Evolutionary conservation across 2,113 vertebrate genomes (phyloP).

Genomic region (Dromas ardeola): DNA sequence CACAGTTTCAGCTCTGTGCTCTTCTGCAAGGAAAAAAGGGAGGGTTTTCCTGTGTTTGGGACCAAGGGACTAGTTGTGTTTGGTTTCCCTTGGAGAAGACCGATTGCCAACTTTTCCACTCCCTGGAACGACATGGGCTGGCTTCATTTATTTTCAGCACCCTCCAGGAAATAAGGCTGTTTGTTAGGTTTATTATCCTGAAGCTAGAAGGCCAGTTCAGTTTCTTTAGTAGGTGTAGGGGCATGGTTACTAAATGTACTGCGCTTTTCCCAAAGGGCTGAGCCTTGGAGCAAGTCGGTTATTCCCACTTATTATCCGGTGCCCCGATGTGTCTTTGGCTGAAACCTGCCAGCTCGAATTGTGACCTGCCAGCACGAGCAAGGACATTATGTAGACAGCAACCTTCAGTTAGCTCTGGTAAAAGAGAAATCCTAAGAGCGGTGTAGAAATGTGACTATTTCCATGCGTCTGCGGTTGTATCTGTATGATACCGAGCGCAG

Average conservation of each 20-base stretch:
- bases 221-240: background rate
- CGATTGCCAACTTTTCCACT: background rate
- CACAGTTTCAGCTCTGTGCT: background rate
- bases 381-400: background rate
- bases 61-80: background rate
- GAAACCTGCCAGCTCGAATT: background rate
- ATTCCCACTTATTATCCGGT: background rate
- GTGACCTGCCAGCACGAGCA: background rate
- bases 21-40: background rate
- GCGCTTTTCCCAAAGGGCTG: background rate
- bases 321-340: background rate
- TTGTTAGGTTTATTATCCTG: slow-evolving; percentile 22
- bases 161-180: slow-evolving; percentile 31
- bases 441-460: background rate
- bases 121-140: background rate
- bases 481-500: fast-evolving
- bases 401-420: background rate
- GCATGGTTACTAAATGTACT: background rate
- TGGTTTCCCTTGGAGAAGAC: slow-evolving; percentile 1
- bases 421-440: background rate
- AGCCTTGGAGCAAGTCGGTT: background rate
- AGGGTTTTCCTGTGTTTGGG: background rate
- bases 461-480: background rate
- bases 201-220: background rate
- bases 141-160: slow-evolving; percentile 36